Base-by-base conservation (phyloP, 2,113 vertebrate genomes). In the Malurus elegans region DNA sequence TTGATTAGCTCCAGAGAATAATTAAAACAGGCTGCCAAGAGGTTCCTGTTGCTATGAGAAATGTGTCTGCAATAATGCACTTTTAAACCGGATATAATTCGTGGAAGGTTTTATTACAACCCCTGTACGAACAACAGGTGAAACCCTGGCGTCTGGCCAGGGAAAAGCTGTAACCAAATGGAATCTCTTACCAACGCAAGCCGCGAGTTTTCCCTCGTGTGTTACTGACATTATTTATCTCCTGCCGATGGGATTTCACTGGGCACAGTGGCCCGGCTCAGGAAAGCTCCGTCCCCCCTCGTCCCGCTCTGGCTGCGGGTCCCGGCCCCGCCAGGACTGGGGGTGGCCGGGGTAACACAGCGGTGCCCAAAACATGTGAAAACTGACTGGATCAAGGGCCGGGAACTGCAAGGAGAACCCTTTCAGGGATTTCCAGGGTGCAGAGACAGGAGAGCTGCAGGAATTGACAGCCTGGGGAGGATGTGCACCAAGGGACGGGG, bases 141-240 rank as follows among this genome's bases (percentile, higher is more conserved):
- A 60, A 58, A 58, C 8, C 17, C 47, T 36, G 87, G 61, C 47
- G 19, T 26, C 18, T 1, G 40, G 61, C 57, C 21, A 34, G 24
- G 38, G 50, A 17, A 10, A 24, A n/a, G n/a, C 51, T 10, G 40
- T 6, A 66, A 10, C 64, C 5, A 28, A 21, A 19, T 14, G 17
- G 12, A 12, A 3, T 4, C n/a, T 29, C 48, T 44, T 7, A 4
- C 23, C 16, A 12, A 3, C 32, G 5, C 10, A 4, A 19, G 12
- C 0, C 2, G 0, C 42, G 24, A 4, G 10, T 28, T 51, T 36
- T 25, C 57, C 70, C 32, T 12, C 5, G 1, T 7, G 14, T 1
- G 18, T 34, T 12, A 53, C 24, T 3, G 42, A 2, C 19, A 3
- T 5, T 4, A 8, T 45, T 50, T 17, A 3, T 9, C 19, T 17